Evolutionary conservation across 1,140 invertebrate species (phyloP).

Genomic region (Euura saliciscinereae): DNA sequence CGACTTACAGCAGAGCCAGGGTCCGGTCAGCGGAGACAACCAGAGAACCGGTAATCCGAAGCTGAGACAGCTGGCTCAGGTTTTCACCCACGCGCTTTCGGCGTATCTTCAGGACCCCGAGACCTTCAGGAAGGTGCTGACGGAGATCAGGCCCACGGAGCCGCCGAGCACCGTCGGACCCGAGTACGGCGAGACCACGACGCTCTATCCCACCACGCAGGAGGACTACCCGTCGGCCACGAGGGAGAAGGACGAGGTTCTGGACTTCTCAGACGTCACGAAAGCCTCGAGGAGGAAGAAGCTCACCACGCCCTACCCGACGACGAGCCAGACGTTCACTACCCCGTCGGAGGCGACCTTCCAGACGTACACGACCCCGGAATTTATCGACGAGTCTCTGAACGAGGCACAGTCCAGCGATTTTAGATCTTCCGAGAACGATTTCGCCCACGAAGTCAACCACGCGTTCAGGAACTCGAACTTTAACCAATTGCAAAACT

Average conservation of each 20-base stretch:
- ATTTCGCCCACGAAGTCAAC: conserved; percentile 45
- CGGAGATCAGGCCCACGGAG: conserved; percentile 78
- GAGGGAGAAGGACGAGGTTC: conserved; percentile 73
- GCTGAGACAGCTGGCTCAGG: conserved; percentile 77
- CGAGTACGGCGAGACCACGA: conserved; percentile 33
- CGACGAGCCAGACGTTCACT: conserved; percentile 23
- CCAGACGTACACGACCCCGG: conserved; percentile 32
- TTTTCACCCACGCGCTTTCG: conserved; percentile 80
- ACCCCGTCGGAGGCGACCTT: conserved; percentile 21
- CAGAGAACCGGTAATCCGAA: conserved; percentile 61
- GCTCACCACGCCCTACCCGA: conserved; percentile 50
- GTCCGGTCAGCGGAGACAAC: conserved; percentile 60
- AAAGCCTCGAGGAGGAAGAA: conserved; percentile 50
- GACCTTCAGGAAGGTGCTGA: conserved; percentile 75
- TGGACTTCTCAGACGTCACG: conserved; percentile 75
- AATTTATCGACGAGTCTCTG: conserved; percentile 35
- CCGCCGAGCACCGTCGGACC: conserved; percentile 59
- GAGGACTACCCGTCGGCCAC: conserved; percentile 59
- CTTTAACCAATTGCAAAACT: conserved; percentile 32
- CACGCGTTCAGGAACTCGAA: conserved; percentile 41
- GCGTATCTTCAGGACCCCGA: conserved; percentile 82
- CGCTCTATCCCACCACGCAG: conserved; percentile 40
- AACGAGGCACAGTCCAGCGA: conserved; percentile 38
- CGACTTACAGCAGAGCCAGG: conserved; percentile 66
- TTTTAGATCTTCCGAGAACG: conserved; percentile 49